These are phyloP conservation scores for Vombatus ursinus DNA, from an alignment of 2,113 vertebrate species.

Conservation along the genomic window DNA sequence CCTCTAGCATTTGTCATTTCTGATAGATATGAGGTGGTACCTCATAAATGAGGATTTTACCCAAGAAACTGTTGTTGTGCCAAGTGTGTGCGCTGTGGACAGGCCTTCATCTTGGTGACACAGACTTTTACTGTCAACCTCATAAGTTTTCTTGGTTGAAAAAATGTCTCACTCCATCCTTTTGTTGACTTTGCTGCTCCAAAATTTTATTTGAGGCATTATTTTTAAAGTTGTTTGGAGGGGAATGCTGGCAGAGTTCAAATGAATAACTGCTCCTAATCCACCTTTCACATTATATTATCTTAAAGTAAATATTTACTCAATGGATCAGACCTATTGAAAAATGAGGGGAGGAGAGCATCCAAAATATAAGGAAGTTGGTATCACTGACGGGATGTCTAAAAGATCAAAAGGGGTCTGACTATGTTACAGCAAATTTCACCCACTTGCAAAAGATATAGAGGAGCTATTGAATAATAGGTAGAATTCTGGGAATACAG, in stretches of 20 bases:
- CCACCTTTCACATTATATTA: background rate
- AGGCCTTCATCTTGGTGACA: rapidly evolving
- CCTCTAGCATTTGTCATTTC: background rate
- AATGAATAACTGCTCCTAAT: too few species aligned
- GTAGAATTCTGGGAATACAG: background rate
- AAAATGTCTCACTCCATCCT: background rate
- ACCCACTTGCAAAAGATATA: background rate
- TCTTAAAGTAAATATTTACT: background rate
- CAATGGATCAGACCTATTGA: background rate
- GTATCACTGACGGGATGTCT: background rate
- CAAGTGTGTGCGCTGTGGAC: background rate
- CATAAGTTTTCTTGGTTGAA: too few species aligned
- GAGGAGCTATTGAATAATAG: background rate
- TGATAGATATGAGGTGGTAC: background rate
- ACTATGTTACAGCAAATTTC: background rate
- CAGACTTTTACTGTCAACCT: background rate
- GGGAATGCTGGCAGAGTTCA: background rate
- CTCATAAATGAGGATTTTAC: background rate
- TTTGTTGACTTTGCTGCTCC: background rate
- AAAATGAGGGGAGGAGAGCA: background rate
- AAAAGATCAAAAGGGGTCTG: too few species aligned
- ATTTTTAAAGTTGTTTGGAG: background rate
- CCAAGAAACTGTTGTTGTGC: background rate
- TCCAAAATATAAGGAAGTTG: background rate
- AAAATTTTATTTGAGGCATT: background rate